These are phyloP conservation scores for Argynnis bischoffii DNA, from an alignment of 2,888 invertebrate species.

Conservation along the genomic window DNA sequence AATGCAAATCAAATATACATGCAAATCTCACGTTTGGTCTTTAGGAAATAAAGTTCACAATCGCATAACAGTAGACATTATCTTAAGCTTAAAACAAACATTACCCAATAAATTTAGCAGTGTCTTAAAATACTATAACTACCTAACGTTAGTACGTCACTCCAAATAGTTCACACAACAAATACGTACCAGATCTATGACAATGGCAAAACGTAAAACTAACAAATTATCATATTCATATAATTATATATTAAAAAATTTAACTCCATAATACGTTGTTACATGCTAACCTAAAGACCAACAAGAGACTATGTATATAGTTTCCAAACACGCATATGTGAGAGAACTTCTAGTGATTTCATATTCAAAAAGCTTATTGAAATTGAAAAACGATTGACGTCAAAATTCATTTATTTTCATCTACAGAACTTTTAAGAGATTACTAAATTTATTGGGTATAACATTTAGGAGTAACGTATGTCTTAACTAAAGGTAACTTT, in stretches of 20 bases:
- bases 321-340: constrained; percentile 59
- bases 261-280: constrained; percentile 13
- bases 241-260: constrained; percentile 6
- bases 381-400: constrained; percentile 62
- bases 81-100: constrained; percentile 54
- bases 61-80: constrained; percentile 53
- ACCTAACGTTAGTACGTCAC: constrained; percentile 56
- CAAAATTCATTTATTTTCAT: constrained; percentile 49
- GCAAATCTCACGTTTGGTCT: constrained; percentile 82
- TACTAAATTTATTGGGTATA: constrained; percentile 82
- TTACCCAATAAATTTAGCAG: constrained; percentile 82
- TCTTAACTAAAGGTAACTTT: constrained; percentile 37
- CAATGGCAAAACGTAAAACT: neutral
- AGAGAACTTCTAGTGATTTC: constrained; percentile 77
- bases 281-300: constrained; percentile 79
- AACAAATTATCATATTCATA: constrained; percentile 4
- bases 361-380: constrained; percentile 68
- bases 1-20: constrained; percentile 70
- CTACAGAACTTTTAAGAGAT: constrained; percentile 68
- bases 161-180: constrained; percentile 53
- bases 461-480: constrained; percentile 64
- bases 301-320: constrained; percentile 59
- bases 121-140: constrained; percentile 63
- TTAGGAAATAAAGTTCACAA: constrained; percentile 72
- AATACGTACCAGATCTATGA: neutral